These are phyloP conservation scores for Oryctes rhinoceros DNA, from an alignment of 1,140 invertebrate genomes.

Conservation along the genomic window DNA sequence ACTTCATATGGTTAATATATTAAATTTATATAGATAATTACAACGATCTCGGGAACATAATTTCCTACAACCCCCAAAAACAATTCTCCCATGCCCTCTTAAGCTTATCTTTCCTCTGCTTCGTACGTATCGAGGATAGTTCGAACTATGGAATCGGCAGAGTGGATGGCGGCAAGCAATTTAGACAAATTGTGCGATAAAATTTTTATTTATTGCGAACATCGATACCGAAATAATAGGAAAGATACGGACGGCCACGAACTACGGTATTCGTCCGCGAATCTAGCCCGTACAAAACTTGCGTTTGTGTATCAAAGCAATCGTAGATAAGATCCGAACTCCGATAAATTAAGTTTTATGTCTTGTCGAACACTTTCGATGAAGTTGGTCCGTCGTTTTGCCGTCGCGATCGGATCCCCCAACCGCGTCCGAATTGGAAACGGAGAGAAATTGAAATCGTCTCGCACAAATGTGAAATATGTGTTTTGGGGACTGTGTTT, in stretches of 20 bases:
- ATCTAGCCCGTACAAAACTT: neutral
- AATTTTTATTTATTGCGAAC: constrained; percentile 34
- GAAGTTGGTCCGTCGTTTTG: neutral
- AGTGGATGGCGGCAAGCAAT: neutral
- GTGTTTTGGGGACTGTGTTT: neutral
- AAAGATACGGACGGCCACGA: neutral
- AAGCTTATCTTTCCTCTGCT: neutral
- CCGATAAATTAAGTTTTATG: constrained; percentile 29
- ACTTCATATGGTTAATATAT: too few relatives aligned
- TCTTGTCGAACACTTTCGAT: constrained; percentile 27
- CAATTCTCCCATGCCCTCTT: neutral
- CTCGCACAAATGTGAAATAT: constrained; percentile 10
- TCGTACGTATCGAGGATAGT: neutral
- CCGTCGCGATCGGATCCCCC: neutral
- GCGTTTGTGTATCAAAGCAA: constrained; percentile 25
- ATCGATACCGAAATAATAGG: neutral
- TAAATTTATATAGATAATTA: neutral
- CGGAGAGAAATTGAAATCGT: neutral
- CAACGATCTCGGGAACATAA: neutral
- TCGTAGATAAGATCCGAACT: constrained; percentile 6
- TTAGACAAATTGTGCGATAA: constrained; percentile 32
- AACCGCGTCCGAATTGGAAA: neutral
- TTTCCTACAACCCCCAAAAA: neutral
- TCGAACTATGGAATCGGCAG: neutral
- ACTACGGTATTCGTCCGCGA: neutral